Percentiles rank a stretch among this genome's conserved stretches.
These are phyloP conservation scores for Cantharis flavilabris DNA, from an alignment of 2,888 invertebrate genomes.

Conservation along the genomic window DNA sequence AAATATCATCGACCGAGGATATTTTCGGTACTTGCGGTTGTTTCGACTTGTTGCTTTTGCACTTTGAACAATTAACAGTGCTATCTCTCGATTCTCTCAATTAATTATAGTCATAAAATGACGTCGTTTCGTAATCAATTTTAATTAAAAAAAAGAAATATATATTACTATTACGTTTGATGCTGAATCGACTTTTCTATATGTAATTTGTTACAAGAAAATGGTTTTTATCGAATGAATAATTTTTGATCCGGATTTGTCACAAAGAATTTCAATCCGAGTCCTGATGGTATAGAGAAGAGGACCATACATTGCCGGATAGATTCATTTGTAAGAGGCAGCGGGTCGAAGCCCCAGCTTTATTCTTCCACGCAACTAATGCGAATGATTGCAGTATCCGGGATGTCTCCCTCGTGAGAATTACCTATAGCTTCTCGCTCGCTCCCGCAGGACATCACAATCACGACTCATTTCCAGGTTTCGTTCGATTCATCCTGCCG, in stretches of 20 bases:
- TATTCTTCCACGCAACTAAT: constrained; percentile 43
- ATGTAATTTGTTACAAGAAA: not conserved
- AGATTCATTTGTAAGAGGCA: constrained; percentile 43
- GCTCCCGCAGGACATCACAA: constrained; percentile 41
- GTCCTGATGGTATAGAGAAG: constrained; percentile 14
- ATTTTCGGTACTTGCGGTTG: not conserved
- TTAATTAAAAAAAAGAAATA: not conserved
- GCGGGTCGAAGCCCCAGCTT: constrained; percentile 41
- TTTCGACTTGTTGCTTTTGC: not conserved
- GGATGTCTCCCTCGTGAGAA: constrained; percentile 49
- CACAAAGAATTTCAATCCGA: constrained; percentile 20
- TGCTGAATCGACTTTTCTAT: not conserved
- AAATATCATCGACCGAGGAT: not conserved
- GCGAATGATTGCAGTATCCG: constrained; percentile 54
- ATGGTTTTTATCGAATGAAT: not conserved
- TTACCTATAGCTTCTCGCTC: constrained; percentile 36
- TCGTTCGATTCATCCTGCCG: constrained; percentile 40
- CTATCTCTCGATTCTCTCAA: not conserved
- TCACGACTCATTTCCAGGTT: constrained; percentile 48
- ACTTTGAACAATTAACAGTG: not conserved
- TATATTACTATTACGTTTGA: not conserved
- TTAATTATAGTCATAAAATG: not conserved
- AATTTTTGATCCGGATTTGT: constrained; percentile 21
- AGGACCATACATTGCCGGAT: constrained; percentile 38
- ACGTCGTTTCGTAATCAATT: not conserved